Conservation (phyloP, 2,888 invertebrate genomes). For the Linnaemya tessellans region DNA sequence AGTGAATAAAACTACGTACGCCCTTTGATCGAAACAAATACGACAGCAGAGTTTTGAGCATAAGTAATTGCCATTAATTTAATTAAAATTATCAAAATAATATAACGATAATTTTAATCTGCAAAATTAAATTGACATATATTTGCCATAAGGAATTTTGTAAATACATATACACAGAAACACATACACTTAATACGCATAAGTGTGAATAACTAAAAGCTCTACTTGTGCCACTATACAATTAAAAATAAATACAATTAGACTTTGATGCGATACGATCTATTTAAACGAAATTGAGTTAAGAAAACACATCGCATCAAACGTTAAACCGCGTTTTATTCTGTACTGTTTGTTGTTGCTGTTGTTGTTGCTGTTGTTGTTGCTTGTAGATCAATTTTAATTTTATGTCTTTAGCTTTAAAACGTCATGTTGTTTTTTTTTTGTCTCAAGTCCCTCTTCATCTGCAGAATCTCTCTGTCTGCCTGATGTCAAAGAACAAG, state of each 20-base stretch:
- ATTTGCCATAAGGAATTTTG: background rate
- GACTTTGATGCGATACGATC: conserved; percentile 34
- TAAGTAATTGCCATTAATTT: conserved; percentile 58
- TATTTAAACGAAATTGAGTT: conserved; percentile 72
- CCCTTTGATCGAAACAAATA: background rate
- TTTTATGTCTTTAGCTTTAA: conserved; percentile 38
- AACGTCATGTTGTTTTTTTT: conserved; percentile 46
- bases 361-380: background rate
- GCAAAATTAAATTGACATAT: conserved; percentile 17
- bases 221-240: conserved; percentile 6
- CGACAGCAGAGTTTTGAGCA: conserved; percentile 2
- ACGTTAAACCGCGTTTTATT: conserved; percentile 35
- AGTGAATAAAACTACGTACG: background rate
- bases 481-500: conserved; percentile 5
- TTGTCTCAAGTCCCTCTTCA: conserved; percentile 12
- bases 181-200: background rate
- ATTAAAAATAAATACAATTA: conserved; percentile 27
- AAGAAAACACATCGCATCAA: conserved; percentile 63
- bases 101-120: conserved; percentile 48
- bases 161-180: background rate
- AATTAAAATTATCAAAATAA: conserved; percentile 67
- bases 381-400: conserved; percentile 28
- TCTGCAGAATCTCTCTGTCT: background rate
- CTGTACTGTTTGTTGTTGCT: conserved; percentile 36
- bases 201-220: background rate